Evolutionary conservation across 2,888 invertebrate genomes (phyloP).

Genomic region (Sinhomidia bicolor): DNA sequence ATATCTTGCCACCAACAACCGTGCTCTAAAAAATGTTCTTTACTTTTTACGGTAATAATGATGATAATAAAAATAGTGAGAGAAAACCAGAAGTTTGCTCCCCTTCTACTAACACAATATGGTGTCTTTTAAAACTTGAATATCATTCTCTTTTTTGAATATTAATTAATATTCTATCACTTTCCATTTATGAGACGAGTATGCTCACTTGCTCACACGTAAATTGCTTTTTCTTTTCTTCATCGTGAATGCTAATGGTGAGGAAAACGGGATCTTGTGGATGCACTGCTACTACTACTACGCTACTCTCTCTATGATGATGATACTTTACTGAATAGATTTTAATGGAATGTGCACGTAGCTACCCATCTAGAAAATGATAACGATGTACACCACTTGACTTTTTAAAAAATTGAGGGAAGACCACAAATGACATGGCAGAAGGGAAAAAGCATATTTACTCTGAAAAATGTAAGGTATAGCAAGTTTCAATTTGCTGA

Average conservation of each 20-base stretch:
- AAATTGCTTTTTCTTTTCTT: neutral
- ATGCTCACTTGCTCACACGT: no score
- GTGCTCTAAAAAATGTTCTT: neutral
- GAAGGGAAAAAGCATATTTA: neutral
- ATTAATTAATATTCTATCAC: conserved; percentile 34
- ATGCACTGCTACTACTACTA: no score
- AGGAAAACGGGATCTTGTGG: neutral
- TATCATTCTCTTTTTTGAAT: conserved; percentile 6
- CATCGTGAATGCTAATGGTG: neutral
- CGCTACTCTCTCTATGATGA: no score
- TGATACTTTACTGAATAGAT: neutral
- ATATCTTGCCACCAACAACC: neutral
- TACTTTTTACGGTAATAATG: neutral
- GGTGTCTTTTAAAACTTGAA: neutral
- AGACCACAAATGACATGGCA: neutral
- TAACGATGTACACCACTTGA: neutral
- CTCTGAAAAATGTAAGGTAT: neutral
- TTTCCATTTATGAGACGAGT: conserved; percentile 10
- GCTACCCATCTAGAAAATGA: neutral
- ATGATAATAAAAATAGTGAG: no score
- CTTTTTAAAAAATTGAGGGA: conserved; percentile 7
- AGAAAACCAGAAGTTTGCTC: neutral
- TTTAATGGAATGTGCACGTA: conserved; percentile 1
- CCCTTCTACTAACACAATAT: neutral
- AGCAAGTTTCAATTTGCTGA: conserved; percentile 61